Evolutionary conservation across 2,113 vertebrate genomes (phyloP), one percentile per base, ranked within the genome.

Genomic region (Prolemur simus): DNA sequence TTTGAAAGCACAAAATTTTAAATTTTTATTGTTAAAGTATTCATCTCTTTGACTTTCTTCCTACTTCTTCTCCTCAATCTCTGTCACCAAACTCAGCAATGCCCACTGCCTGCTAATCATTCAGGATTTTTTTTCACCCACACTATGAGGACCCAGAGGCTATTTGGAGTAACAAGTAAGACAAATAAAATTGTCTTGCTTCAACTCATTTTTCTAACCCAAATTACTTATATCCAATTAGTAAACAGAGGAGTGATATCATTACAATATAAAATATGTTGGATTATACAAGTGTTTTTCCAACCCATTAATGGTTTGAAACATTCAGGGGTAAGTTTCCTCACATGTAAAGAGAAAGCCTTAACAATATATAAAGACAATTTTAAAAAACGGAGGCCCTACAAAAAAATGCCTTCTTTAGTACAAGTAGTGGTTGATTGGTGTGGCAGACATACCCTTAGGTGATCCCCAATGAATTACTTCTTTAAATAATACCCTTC

Each of bases 401-500:
- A 18, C 5, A 10, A 56, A 47, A 64, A 64, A 71, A 39, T 32
- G 0, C 8, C 8, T 29, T 54, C 15, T 83, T 82, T 29, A 71
- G 23, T 20, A 27, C 4, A 78, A 27, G 4, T 23, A 56, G 20
- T 20, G 15, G 14, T 12, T 74, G 47, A 3, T 49, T 82, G 9
- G 9, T 60, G 6, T 32, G n/a, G n/a, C 1, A 15, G 20, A 76
- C 13, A 17, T 0, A 84, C 1, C 29, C 10, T 45, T 3, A 52
- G 3, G 1, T 23, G 5, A 5, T 39, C 20, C 25, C n/a, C 47
- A 13, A 0, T 74, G 63, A 74, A 32, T 56, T 32, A 45, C 1
- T 27, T 37, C 15, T 29, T 87, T 71, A 47, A 6, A 23, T 29
- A 49, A 66, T 27, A 39, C 6, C 20, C 49, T 66, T 25, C 9